Evolutionary conservation across 2,797 vertebrate species (phyloP), one percentile per base, ranked within the genome.

Genomic region (Anabacerthia variegaticeps): DNA sequence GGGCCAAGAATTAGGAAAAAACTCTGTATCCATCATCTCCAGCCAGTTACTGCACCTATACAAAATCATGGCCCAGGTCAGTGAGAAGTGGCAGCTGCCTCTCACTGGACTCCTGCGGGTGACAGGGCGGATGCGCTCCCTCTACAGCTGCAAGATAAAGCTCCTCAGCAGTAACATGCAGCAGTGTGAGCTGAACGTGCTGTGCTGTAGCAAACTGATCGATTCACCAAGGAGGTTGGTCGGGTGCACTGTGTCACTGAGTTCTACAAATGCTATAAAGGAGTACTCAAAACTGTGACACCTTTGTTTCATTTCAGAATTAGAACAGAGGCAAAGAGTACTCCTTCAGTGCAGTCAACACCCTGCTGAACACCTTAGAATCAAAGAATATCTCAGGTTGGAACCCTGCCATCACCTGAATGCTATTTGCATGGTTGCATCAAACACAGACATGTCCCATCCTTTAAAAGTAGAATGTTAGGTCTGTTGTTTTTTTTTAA

Each of bases 111-210:
- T 88, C 76, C 61, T 56, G 58, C 23, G 58, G 51, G 43, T 62
- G 63, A 73, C 55, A 76, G 24, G 55, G 30, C 67, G 56, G 9
- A 19, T 3, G 9, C 8, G 3, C 13, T 41, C 11, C 9, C 34
- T 7, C 58, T 21, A 24, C 18, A 80, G 2, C 9, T 12, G n/a
- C 51, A 69, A 65, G 37, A 24, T 1, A 15, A 41, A 49, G 9
- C 46, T 81, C 39, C 19, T 39, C 41, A 36, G 78, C 51, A 69
- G 52, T 62, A 59, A 10, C 39, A 5, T 18, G 26, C 16, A 48
- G 69, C 32, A 36, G 21, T 1, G 20, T 1, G 0, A 81, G 69
- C 26, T 20, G 24, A 72, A 32, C 1, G 0, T 15, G 32, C 41
- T 41, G 3, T 9, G 44, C 34, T 52, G 9, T 17, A 34, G 75